phyloP scores from a whole-genome alignment of 2,113 vertebrate genomes.

The Mobula birostris region DNA sequence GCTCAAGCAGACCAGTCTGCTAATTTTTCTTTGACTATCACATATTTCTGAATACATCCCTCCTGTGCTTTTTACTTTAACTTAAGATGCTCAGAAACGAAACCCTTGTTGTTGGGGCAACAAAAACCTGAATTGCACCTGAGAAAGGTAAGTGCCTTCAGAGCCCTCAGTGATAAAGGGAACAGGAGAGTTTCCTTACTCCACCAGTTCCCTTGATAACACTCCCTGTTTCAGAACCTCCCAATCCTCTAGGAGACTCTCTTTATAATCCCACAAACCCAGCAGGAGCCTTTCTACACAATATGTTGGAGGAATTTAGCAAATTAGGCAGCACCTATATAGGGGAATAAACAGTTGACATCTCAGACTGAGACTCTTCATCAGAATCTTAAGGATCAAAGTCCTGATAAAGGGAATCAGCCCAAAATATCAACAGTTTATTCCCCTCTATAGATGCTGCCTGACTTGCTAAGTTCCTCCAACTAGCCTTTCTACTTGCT shows the following conservation, averaged over 20 bases:
- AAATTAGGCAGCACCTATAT: no score
- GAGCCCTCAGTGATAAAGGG: neutral
- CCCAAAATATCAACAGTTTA: no score
- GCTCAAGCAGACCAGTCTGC: neutral
- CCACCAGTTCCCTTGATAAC: neutral
- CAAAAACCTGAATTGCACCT: neutral
- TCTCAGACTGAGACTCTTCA: no score
- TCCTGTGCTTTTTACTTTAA: neutral
- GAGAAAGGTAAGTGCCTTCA: neutral
- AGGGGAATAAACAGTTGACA: no score
- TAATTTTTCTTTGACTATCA: neutral
- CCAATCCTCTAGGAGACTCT: neutral
- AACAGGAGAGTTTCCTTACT: neutral
- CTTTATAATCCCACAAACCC: neutral
- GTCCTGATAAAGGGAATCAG: no score
- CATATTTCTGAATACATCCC: neutral
- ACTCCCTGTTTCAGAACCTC: neutral
- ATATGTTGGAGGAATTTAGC: no score
- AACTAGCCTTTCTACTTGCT: no score
- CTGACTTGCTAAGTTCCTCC: no score
- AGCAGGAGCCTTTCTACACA: neutral
- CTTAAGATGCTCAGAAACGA: neutral
- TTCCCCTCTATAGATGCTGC: no score
- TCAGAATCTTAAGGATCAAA: no score
- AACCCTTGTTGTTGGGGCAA: neutral